phyloP scores from a whole-genome alignment of 2,888 invertebrate species.

The Alviniconcha strummeri region DNA sequence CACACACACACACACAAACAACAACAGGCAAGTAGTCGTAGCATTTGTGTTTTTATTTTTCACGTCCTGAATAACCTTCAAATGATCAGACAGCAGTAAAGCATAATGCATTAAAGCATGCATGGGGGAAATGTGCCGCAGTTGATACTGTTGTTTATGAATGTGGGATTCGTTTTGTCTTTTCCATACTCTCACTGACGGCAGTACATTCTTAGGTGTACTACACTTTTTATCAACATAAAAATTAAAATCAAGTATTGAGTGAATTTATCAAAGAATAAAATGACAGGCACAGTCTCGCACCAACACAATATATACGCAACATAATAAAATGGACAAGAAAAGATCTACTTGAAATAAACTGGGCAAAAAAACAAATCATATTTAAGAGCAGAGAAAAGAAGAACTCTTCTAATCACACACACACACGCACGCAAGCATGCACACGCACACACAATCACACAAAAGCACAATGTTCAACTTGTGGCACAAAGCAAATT shows the following conservation, averaged over 20 bases:
- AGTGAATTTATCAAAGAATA: too few relatives aligned
- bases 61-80: constrained; percentile 20
- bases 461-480: too few relatives aligned
- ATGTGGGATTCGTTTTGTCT: too few relatives aligned
- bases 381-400: background rate
- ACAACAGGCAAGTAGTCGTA: constrained; percentile 3
- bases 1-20: background rate
- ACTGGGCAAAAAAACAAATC: background rate
- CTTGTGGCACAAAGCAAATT: too few relatives aligned
- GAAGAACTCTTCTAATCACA: too few relatives aligned
- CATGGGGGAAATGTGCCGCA: constrained; percentile 1
- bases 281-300: too few relatives aligned
- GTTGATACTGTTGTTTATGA: background rate
- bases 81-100: constrained; percentile 26
- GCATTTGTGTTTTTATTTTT: constrained; percentile 16
- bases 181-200: too few relatives aligned
- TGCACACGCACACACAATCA: too few relatives aligned
- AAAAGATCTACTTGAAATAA: background rate
- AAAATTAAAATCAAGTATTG: background rate
- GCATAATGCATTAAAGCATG: constrained; percentile 25
- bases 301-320: too few relatives aligned
- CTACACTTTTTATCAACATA: background rate
- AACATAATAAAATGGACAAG: background rate
- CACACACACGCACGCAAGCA: too few relatives aligned
- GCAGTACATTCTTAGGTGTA: background rate